Conservation (phyloP, 1,140 invertebrate genomes). For the Trichonephila inaurata region DNA sequence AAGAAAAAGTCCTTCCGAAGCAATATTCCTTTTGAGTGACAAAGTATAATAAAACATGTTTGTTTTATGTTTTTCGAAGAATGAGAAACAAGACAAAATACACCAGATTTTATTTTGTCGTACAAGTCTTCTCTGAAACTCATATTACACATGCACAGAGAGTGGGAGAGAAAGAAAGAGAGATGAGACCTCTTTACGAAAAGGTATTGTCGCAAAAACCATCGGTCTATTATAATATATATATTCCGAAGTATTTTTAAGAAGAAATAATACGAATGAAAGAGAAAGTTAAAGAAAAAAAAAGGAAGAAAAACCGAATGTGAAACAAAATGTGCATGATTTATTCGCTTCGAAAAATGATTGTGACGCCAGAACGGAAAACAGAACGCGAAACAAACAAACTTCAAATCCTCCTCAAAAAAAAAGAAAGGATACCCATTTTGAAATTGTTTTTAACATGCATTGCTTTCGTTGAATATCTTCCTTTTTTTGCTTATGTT, state of each 20-base stretch:
- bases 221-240: background rate
- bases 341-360: conserved; percentile 47
- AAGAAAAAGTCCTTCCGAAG: background rate
- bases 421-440: conserved; percentile 15
- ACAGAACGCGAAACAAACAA: conserved; percentile 11
- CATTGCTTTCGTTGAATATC: background rate
- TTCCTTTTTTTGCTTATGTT: background rate
- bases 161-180: too few species aligned
- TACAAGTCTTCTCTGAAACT: background rate
- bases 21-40: conserved; percentile 26
- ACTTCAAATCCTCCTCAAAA: conserved; percentile 3
- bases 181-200: background rate
- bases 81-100: conserved; percentile 18
- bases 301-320: background rate
- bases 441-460: conserved; percentile 8
- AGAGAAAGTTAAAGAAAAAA: background rate
- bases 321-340: conserved; percentile 40
- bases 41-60: conserved; percentile 41
- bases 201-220: background rate
- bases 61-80: background rate
- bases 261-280: background rate
- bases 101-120: background rate
- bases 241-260: background rate
- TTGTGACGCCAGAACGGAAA: conserved; percentile 17
- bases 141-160: background rate